Conservation (phyloP, 2,113 vertebrate species). For the Corvus moneduloides region DNA sequence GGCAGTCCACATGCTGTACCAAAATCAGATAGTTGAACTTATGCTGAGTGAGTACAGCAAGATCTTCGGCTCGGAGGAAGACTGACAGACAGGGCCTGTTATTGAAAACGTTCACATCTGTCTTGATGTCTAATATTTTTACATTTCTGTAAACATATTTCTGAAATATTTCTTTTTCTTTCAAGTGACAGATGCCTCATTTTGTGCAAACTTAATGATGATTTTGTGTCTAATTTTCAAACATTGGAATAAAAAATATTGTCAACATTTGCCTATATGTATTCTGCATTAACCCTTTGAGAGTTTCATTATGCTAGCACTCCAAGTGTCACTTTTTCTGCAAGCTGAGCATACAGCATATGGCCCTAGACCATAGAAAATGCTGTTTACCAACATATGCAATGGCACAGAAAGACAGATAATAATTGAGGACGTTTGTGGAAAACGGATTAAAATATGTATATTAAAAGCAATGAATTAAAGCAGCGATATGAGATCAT, state of each 20-base stretch:
- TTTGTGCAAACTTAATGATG: slow-evolving; percentile 80
- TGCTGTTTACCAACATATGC: slow-evolving; percentile 32
- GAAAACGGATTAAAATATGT: slow-evolving; percentile 17
- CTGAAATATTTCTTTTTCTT: slow-evolving; percentile 81
- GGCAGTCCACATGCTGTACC: slow-evolving; percentile 93
- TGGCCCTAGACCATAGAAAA: slow-evolving; percentile 16
- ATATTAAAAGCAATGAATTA: slow-evolving; percentile 8
- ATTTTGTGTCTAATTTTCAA: slow-evolving; percentile 81
- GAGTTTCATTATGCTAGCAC: slow-evolving; percentile 47
- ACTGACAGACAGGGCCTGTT: slow-evolving; percentile 78
- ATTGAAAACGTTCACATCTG: slow-evolving; percentile 79
- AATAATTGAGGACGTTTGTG: slow-evolving; percentile 2
- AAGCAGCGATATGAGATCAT: background rate
- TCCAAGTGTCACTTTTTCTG: slow-evolving; percentile 28
- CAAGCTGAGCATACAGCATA: slow-evolving; percentile 27
- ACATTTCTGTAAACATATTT: slow-evolving; percentile 86
- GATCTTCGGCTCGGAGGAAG: slow-evolving; percentile 83
- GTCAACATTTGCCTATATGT: slow-evolving; percentile 82
- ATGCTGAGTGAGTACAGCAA: slow-evolving; percentile 83
- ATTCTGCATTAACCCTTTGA: slow-evolving; percentile 76
- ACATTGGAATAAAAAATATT: slow-evolving; percentile 81
- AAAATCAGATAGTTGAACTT: slow-evolving; percentile 94
- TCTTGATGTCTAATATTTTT: slow-evolving; percentile 83
- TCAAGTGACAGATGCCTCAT: slow-evolving; percentile 82
- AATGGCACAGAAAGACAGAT: slow-evolving; percentile 49